Percentiles rank a stretch among this genome's conserved stretches.
Evolutionary conservation across 2,888 invertebrate genomes (phyloP).

Genomic region (Oscheius myriophilus): DNA sequence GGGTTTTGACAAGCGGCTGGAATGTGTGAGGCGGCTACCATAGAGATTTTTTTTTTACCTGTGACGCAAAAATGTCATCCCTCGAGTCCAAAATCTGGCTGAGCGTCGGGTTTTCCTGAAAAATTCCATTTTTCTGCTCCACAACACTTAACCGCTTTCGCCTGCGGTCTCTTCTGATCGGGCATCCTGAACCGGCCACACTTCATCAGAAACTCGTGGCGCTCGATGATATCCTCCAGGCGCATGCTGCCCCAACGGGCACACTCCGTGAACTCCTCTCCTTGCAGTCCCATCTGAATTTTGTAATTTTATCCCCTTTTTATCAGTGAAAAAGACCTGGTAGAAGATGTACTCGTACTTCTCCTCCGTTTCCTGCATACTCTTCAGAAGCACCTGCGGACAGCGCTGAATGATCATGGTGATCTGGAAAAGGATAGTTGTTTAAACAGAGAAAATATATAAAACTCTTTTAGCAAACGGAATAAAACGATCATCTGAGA

Average conservation of each 20-base stretch:
- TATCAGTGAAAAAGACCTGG: constrained; percentile 45
- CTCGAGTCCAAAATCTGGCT: constrained; percentile 46
- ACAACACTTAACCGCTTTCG: constrained; percentile 27
- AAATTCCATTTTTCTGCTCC: constrained; percentile 16
- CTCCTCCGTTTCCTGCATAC: constrained; percentile 62
- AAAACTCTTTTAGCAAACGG: no score
- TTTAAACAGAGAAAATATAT: no score
- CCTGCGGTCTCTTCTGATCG: constrained; percentile 60
- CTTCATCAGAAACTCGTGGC: constrained; percentile 58
- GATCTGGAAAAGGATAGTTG: constrained; percentile 48
- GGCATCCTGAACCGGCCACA: constrained; percentile 63
- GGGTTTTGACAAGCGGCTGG: no score
- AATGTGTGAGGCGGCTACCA: no score
- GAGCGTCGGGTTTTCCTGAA: constrained; percentile 50
- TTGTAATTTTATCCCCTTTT: no score
- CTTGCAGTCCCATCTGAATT: constrained; percentile 65
- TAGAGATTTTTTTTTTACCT: constrained; percentile 28
- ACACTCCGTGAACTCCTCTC: constrained; percentile 56
- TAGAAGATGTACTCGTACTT: constrained; percentile 68
- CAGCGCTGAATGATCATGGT: constrained; percentile 37
- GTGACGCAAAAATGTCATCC: constrained; percentile 51
- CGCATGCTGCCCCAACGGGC: constrained; percentile 38
- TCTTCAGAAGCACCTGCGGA: constrained; percentile 59
- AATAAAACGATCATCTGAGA: no score
- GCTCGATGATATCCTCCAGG: constrained; percentile 44